Base-by-base conservation (phyloP, 2,888 invertebrate species). In the Drosophila longiperda region DNA sequence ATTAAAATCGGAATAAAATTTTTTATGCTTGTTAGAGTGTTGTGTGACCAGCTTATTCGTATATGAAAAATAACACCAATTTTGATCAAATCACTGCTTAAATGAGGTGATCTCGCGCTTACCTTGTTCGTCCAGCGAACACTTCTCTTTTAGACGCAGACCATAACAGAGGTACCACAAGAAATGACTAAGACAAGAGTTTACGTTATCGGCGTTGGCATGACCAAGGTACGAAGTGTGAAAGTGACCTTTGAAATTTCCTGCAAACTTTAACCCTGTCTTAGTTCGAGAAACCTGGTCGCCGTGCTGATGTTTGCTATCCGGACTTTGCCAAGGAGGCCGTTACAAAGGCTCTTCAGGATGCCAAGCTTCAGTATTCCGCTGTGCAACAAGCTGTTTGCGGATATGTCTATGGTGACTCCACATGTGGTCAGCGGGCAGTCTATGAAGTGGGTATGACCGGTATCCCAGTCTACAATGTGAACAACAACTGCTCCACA, bases 401-500 rank as follows among this genome's bases (percentile, higher is more conserved):
- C 76, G 98, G 98, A 49, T 99, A 97, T 93, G 98, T 98, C 36
- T 98, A 97, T 92, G 99, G 99, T 0, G 99, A 99, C 93, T 98
- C 99, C 0, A 98, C 98, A 1, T 96, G 96, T 29, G 95, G 99
- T 0, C 99, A 99, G 94, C 95, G 99, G 78, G 98, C 98, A 0
- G 93, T 99, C 9, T 99, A 99, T 93, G 97, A 97, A 92, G 94
- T 99, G 48, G 99, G 99, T 67, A 96, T 99, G 96, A 98, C 97
- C 38, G 99, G 99, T 48, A 98, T 99, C 78, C 99, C 99, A 7
- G 96, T 99, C 80, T 98, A 97, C 94, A 99, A 99, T 93, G 99
- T 99, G 17, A 99, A 99, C 94, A 99, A 99, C 92, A 99, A 99
- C 91, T 99, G 99, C 92, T 97, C 99, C 0, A 99, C 99, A 1